phyloP scores from a whole-genome alignment of 2,113 vertebrate genomes.

The Zapus hudsonius region DNA sequence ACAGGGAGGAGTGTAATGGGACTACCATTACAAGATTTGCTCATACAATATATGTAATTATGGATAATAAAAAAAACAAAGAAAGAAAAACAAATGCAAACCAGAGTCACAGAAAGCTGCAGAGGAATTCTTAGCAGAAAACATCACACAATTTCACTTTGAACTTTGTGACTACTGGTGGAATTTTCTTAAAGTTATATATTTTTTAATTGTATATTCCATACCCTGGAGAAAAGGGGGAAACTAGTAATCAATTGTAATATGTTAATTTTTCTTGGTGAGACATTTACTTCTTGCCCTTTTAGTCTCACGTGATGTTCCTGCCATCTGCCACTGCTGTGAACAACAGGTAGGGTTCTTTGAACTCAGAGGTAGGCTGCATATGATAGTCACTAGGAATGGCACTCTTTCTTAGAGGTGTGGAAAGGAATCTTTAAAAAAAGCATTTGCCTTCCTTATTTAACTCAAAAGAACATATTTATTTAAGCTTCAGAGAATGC shows the following conservation, averaged over 20 bases:
- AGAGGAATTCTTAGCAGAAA: background rate
- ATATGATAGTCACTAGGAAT: rapidly evolving
- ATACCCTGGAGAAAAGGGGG: background rate
- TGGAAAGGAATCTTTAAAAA: too few relatives aligned
- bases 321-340: too few relatives aligned
- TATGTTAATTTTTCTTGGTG: background rate
- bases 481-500: background rate
- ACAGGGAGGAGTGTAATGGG: too few relatives aligned
- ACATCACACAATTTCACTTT: constrained; percentile 31
- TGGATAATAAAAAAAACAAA: too few relatives aligned
- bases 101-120: constrained; percentile 4
- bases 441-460: background rate
- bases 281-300: too few relatives aligned
- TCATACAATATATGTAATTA: too few relatives aligned
- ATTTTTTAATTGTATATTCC: too few relatives aligned
- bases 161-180: background rate
- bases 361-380: background rate
- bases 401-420: background rate
- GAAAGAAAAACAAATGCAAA: constrained; percentile 16
- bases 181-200: too few relatives aligned
- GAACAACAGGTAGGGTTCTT: rapidly evolving
- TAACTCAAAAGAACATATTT: background rate
- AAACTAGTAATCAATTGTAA: background rate
- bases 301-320: background rate
- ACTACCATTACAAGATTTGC: too few relatives aligned